Base-by-base conservation (phyloP, 2,113 vertebrate genomes). In the Micromys minutus region DNA sequence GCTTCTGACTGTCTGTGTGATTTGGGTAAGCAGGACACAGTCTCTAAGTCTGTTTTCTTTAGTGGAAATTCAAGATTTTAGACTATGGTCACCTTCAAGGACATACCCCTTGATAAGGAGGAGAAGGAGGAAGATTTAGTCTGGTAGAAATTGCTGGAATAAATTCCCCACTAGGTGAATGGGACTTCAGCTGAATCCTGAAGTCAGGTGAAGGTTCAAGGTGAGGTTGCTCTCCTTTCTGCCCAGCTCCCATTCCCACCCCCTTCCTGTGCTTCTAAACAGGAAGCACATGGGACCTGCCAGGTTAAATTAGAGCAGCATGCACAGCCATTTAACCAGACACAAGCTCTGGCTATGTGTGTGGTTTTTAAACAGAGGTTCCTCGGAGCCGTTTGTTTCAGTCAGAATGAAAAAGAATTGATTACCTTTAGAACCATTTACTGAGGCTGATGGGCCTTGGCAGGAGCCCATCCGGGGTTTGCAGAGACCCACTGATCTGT, bases 351-450 rank as follows among this genome's bases (percentile, higher is more conserved):
- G 81, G 97, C 61, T 39, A 39, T 96, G 93, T 89, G 11, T 24
- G 93, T 0, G 15, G 63, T 95, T 96, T 97, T 97, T 95, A 91
- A 97, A 96, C 83, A 84, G 47, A 96, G 71, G 95, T 61, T 96
- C 92, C 97, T 97, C 19, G 85, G 88, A 95, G 97, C 0, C 63
- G 10, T 92, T 96, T 97, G 91, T 97, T 98, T 97, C 75, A 12
- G 89, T 93, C 71, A 61, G 95, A 97, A 94, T 96, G 93, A 97
- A 98, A 97, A 97, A 94, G 63, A 97, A 98, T 95, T 97, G 97
- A 98, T 98, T 98, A 90, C 96, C 97, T 98, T 96, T 36, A 96
- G 95, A 98, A 97, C 84, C 87, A 97, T 88, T 97, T 97, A 95
- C 72, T 1, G 13, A 97, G 72, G 74, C 26, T 88, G 90, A 59